A percentile compares a stretch with the other conserved stretches of the same genome.
Evolutionary conservation across 2,113 vertebrate genomes (phyloP).

Genomic region (Falco punctatus): DNA sequence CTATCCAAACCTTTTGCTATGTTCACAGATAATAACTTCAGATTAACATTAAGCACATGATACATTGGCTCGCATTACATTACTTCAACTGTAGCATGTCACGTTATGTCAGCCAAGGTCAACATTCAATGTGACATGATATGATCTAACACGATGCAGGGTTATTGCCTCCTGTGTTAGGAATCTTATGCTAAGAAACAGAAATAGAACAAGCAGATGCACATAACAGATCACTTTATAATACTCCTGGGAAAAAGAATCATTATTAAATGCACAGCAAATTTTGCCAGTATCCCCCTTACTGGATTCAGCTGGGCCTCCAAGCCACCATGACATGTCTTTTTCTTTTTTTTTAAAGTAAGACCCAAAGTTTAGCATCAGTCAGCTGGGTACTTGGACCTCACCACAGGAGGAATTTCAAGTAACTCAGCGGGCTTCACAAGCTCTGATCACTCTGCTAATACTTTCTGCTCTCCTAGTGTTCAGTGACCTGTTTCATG

Average conservation of each 20-base stretch:
- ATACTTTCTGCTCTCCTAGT: neutral
- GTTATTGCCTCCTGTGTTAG: constrained; percentile 29
- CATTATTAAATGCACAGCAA: neutral
- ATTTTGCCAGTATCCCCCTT: neutral
- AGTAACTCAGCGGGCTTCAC: neutral
- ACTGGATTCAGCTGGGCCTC: neutral
- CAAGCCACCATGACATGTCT: neutral
- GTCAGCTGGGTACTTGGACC: neutral
- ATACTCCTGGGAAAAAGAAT: constrained; percentile 40
- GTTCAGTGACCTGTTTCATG: neutral
- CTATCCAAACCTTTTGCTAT: neutral
- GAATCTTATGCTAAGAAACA: constrained; percentile 38
- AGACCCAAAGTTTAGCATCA: neutral
- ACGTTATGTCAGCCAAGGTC: constrained; percentile 27
- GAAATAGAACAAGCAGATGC: constrained; percentile 58
- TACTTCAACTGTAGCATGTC: constrained; percentile 31
- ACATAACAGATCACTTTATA: constrained; percentile 10
- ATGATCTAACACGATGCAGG: constrained; percentile 3
- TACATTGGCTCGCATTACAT: neutral
- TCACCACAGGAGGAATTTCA: constrained; percentile 8
- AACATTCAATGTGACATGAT: constrained; percentile 17
- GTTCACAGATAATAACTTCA: constrained; percentile 30
- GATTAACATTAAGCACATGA: constrained; percentile 49
- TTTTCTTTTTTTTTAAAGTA: neutral
- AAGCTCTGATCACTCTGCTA: constrained; percentile 13